These are phyloP conservation scores for Lagopus leucura DNA, from an alignment of 2,113 vertebrate genomes.

Conservation along the genomic window DNA sequence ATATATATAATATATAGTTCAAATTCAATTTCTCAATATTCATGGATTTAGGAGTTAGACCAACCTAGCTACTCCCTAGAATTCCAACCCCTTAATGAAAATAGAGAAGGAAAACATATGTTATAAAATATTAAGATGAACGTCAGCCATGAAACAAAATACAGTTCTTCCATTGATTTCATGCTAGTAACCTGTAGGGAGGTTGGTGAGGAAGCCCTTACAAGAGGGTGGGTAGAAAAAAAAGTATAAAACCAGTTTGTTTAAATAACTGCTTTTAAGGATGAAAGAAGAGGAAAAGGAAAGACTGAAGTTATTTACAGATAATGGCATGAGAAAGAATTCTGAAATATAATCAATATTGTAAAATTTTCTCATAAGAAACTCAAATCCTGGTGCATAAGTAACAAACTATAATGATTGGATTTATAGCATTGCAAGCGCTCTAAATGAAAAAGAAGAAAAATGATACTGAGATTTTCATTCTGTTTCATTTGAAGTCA, in stretches of 20 bases:
- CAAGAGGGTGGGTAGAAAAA: neutral
- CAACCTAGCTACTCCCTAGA: neutral
- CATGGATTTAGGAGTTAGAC: neutral
- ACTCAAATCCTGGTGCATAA: neutral
- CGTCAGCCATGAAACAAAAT: neutral
- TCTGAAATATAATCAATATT: neutral
- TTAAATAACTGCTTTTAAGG: neutral
- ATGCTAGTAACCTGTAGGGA: neutral
- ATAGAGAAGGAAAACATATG: neutral
- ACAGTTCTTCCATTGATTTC: neutral
- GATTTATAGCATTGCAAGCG: neutral
- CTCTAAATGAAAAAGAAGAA: slow-evolving; percentile 8
- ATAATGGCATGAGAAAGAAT: neutral
- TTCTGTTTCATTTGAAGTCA: slow-evolving; percentile 28
- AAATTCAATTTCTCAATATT: neutral
- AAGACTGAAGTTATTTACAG: neutral
- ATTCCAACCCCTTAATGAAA: neutral
- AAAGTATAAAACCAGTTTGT: neutral
- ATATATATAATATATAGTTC: neutral
- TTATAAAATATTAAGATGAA: neutral
- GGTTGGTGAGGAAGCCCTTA: neutral
- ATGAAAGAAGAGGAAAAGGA: neutral
- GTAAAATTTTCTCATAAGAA: slow-evolving; percentile 21
- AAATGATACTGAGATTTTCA: slow-evolving; percentile 17
- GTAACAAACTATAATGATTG: neutral